A percentile compares a stretch with the other conserved stretches of the same genome.
These are phyloP conservation scores for Antitype chi DNA, from an alignment of 2,888 invertebrate species.

Conservation along the genomic window DNA sequence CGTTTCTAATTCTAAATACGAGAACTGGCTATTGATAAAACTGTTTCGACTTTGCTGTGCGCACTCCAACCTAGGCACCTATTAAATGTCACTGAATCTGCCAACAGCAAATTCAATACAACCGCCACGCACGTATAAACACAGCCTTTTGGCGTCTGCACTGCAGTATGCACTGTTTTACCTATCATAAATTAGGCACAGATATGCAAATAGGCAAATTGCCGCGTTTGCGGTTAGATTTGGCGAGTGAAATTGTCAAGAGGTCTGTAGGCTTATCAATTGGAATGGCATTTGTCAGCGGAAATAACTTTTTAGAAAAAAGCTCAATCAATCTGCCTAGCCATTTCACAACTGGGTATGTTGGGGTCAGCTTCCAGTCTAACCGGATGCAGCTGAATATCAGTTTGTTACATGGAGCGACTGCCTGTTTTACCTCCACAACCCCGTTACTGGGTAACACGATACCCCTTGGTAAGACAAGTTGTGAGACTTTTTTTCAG, in stretches of 20 bases:
- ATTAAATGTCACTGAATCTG: background rate
- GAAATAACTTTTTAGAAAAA: background rate
- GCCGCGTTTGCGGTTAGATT: constrained; percentile 18
- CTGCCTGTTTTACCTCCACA: too few relatives aligned
- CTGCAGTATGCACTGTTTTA: constrained; percentile 20
- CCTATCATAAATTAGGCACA: constrained; percentile 30
- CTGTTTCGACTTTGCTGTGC: background rate
- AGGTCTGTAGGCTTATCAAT: background rate
- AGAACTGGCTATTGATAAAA: background rate
- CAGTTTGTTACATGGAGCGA: too few relatives aligned
- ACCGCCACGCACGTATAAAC: constrained; percentile 23
- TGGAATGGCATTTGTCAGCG: background rate
- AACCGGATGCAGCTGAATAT: too few relatives aligned
- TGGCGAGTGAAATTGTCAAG: constrained; percentile 21
- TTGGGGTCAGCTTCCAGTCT: too few relatives aligned
- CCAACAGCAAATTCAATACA: constrained; percentile 23
- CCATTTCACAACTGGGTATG: too few relatives aligned
- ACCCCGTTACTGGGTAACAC: too few relatives aligned
- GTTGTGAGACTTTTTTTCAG: too few relatives aligned
- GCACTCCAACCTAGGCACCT: background rate
- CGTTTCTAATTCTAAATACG: background rate
- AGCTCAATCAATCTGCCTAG: too few relatives aligned
- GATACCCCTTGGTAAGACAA: too few relatives aligned
- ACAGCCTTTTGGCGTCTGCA: constrained; percentile 38
- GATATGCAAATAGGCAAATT: constrained; percentile 48